Base-by-base conservation (phyloP, 2,797 vertebrate genomes). In the Tapirus indicus region DNA sequence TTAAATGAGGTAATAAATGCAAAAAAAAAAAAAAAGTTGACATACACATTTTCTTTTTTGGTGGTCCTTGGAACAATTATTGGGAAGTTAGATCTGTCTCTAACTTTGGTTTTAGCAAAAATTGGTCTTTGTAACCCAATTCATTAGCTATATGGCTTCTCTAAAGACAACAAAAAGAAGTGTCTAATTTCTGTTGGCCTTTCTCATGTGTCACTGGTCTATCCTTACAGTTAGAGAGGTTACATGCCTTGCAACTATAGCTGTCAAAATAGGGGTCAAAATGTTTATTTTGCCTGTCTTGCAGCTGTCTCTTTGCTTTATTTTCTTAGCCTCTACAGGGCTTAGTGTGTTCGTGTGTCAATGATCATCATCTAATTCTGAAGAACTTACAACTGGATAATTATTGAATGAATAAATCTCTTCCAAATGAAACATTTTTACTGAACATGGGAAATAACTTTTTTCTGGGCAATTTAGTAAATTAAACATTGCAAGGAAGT, bases 91-190 rank as follows among this genome's bases (percentile, higher is more conserved):
- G 7, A 47, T 29, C 35, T 44, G 8, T 49, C 58, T 16, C 49
- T 52, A 52, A 52, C 49, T 94, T 95, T 77, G 7, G 29, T 80
- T 92, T 94, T 54, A 38, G 52, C 6, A 83, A 79, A 82, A 84
- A 25, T 0, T 8, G 9, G 13, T 47, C 58, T 69, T 92, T 58
- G 7, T 38, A 83, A n/a, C 21, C 16, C n/a, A 74, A 5, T 90
- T 82, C 13, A 44, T 74, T 95, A 91, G 44, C 12, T 95, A 49
- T 72, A 62, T 10, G 60, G 77, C 23, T 60, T 87, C 17, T 58
- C 25, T 41, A 71, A 58, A 69, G 54, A 93, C 17, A 88, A n/a
- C 1, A 52, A 56, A 88, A 96, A 69, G 2, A 27, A 6, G 13
- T 58, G 18, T 5, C 85, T n/a, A 54, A 47, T 72, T 95, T 85